These are phyloP conservation scores for Tauraco hartlaubi DNA, from an alignment of 2,797 vertebrate genomes.

Conservation along the genomic window DNA sequence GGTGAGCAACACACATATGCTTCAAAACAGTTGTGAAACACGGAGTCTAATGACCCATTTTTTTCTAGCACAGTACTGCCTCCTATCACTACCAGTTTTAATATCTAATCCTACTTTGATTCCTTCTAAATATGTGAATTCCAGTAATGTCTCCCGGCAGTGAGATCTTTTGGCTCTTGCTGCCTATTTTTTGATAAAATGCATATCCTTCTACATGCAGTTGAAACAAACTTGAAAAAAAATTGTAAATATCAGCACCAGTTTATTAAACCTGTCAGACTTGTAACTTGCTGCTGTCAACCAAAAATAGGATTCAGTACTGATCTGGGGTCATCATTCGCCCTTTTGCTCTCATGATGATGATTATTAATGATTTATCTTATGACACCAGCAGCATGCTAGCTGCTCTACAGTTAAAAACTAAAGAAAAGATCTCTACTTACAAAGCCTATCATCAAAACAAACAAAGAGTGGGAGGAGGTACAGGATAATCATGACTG, in stretches of 20 bases:
- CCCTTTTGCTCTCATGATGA: not conserved
- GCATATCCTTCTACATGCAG: not conserved
- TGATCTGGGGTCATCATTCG: not conserved
- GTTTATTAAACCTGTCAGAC: not conserved
- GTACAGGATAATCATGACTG: not conserved
- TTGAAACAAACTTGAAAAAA: not conserved
- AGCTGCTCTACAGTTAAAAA: not conserved
- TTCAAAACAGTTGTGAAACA: not conserved
- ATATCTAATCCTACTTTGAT: not conserved
- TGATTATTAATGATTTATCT: constrained; percentile 10
- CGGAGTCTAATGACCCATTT: not conserved
- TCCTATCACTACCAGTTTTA: not conserved
- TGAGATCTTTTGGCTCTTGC: not conserved
- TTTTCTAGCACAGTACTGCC: not conserved
- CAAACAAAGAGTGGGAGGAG: not conserved
- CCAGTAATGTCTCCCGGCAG: not conserved
- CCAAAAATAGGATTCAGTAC: not conserved
- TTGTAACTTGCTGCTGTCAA: not conserved
- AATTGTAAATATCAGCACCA: not conserved
- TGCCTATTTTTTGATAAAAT: not conserved
- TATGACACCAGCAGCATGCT: not conserved
- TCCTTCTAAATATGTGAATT: not conserved
- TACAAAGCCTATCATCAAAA: not conserved
- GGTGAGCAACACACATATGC: not conserved
- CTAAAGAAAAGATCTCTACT: not conserved